Percentiles rank a stretch among this genome's conserved stretches.
phyloP scores from a whole-genome alignment of 1,140 invertebrate species.

The Lasioglossum albipes region DNA sequence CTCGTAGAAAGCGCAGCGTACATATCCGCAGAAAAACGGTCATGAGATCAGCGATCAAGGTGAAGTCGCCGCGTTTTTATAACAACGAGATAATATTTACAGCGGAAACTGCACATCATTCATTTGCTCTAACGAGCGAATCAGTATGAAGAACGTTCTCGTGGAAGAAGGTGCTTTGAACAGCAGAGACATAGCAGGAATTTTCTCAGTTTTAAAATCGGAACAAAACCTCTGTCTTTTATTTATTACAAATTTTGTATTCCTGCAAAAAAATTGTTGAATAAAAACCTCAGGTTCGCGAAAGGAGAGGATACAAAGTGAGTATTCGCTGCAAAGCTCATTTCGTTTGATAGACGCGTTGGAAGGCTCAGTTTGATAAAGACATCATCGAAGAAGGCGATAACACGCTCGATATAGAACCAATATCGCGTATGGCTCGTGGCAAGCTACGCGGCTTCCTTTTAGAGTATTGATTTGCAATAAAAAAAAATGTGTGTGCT shows the following conservation, averaged over 20 bases:
- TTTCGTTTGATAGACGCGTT: neutral
- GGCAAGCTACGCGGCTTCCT: neutral
- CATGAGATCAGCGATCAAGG: slow-evolving; percentile 43
- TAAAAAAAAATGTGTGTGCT: slow-evolving; percentile 39
- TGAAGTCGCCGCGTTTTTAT: slow-evolving; percentile 17
- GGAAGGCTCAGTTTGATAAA: neutral
- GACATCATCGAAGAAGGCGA: neutral
- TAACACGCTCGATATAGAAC: neutral
- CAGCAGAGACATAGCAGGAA: neutral
- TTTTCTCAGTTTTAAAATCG: neutral
- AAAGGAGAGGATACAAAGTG: neutral
- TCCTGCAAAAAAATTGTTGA: neutral
- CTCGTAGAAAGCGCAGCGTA: neutral
- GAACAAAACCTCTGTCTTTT: neutral
- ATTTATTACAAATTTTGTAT: neutral
- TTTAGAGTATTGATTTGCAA: slow-evolving; percentile 42
- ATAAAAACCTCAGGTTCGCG: too few relatives aligned
- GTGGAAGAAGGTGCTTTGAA: neutral
- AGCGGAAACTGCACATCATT: neutral
- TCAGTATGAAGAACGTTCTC: neutral
- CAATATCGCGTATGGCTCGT: neutral
- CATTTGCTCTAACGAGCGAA: neutral
- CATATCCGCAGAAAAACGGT: neutral
- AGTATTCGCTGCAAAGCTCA: slow-evolving; percentile 1
- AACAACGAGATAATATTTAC: neutral